Evolutionary conservation across 2,797 vertebrate genomes (phyloP).

Genomic region (Falco rusticolus): DNA sequence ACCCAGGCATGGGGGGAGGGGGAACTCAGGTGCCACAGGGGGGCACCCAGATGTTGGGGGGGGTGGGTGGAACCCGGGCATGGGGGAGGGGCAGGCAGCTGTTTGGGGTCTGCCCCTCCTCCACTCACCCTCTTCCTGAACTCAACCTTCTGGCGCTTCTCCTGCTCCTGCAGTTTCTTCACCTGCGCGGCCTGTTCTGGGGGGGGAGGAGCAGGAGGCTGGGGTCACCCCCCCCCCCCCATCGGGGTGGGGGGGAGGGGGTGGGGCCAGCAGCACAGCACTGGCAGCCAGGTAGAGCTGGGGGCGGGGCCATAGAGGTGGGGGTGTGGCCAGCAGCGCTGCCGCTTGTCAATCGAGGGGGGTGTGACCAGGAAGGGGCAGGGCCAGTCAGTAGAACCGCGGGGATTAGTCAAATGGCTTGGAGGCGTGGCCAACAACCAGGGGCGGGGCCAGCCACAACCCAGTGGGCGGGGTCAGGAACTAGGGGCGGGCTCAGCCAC

Average conservation of each 20-base stretch:
- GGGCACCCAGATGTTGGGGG: neutral
- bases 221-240: too few species aligned
- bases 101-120: too few species aligned
- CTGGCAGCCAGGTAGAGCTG: too few species aligned
- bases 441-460: neutral
- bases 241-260: too few species aligned
- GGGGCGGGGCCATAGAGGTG: too few species aligned
- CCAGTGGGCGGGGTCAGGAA: neutral
- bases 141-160: slow-evolving; percentile 89
- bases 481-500: neutral
- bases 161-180: slow-evolving; percentile 92
- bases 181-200: slow-evolving; percentile 89
- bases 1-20: too few species aligned
- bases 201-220: neutral
- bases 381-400: too few species aligned
- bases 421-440: neutral
- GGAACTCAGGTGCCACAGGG: too few species aligned
- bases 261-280: rapidly evolving
- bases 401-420: too few species aligned
- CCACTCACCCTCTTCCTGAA: slow-evolving; percentile 88
- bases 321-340: neutral
- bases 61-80: neutral
- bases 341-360: neutral
- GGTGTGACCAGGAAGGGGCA: neutral
- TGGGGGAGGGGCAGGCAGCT: neutral